Evolutionary conservation across 2,888 invertebrate genomes (phyloP).

Genomic region (Pterostichus madidus): DNA sequence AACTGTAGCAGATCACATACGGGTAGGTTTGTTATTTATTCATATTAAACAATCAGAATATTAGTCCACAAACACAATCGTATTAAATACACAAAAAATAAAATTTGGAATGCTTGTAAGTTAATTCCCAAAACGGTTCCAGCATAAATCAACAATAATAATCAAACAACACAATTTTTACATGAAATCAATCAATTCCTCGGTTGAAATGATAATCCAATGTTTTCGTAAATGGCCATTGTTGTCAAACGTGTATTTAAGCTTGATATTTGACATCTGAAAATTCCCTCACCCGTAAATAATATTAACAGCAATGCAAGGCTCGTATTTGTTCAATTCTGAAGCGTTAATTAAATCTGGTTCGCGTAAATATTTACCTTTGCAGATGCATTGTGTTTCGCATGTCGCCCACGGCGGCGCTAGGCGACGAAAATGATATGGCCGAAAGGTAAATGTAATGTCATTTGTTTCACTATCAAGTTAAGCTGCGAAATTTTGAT

Average conservation of each 20-base stretch:
- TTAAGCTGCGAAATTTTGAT: too few relatives aligned
- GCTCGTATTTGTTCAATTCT: constrained; percentile 53
- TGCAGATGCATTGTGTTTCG: constrained; percentile 49
- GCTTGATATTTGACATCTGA: constrained; percentile 55
- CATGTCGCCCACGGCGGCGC: background rate
- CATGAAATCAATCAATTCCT: constrained; percentile 20
- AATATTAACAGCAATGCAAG: constrained; percentile 49
- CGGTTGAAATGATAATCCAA: constrained; percentile 13
- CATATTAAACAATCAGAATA: too few relatives aligned
- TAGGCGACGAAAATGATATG: too few relatives aligned
- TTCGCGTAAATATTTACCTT: constrained; percentile 48
- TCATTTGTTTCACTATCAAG: too few relatives aligned
- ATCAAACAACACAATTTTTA: constrained; percentile 19
- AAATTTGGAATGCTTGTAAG: background rate
- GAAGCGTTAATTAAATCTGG: constrained; percentile 60
- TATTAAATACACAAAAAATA: too few relatives aligned
- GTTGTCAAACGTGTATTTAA: constrained; percentile 37
- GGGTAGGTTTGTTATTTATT: too few relatives aligned
- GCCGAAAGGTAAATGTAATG: too few relatives aligned
- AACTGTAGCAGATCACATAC: too few relatives aligned
- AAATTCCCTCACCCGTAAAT: constrained; percentile 59
- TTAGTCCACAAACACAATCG: too few relatives aligned
- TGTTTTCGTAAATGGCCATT: constrained; percentile 31
- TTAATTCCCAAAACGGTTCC: constrained; percentile 7
- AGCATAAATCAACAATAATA: background rate